Evolutionary conservation across 2,113 vertebrate species (phyloP), one percentile per base, ranked within the genome.

Genomic region (Tympanuchus pallidicinctus): DNA sequence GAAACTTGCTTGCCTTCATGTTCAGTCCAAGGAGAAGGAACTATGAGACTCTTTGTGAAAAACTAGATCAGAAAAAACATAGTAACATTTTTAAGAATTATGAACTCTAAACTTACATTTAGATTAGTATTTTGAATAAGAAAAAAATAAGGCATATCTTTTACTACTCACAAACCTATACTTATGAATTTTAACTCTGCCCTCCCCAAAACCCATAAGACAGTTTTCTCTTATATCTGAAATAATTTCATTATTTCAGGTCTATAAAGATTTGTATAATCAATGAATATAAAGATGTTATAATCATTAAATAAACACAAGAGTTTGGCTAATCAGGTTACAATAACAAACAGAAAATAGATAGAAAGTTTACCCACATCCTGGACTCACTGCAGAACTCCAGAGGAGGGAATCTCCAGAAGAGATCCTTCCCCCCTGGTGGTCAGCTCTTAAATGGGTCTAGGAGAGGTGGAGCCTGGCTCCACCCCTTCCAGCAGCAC

Each of bases 21-120:
- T 74, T 98, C 97, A 59, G 97, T 98, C 99, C 99, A 99, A 42
- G 99, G 99, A 61, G 99, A 99, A 25, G 99, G 99, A 86, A 99
- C 99, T 27, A 99, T 99, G 83, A 98, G 93, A 87, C 97, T 98
- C 97, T 99, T 99, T 56, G 98, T 99, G 93, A 99, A 99, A 98
- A 99, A 99, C 99, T 99, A 93, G 27, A 95, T 94, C 6, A 92
- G 47, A 90, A 5, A 80, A 89, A 71, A 18, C 18, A 76, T 34
- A 27, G 82, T 24, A 93, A 45, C 38, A 47, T 20, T 83, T 89
- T 52, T 69, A 40, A 82, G 78, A 88, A 45, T 18, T 30, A 10
- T 5, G 40, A 20, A 40, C 27, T 76, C 36, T 56, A 38, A 78
- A 48, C 11, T 56, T 54, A 74, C 22, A 91, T 91, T 89, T 76